These are phyloP conservation scores for Helostoma temminkii DNA, from an alignment of 2,797 vertebrate species.

Conservation along the genomic window DNA sequence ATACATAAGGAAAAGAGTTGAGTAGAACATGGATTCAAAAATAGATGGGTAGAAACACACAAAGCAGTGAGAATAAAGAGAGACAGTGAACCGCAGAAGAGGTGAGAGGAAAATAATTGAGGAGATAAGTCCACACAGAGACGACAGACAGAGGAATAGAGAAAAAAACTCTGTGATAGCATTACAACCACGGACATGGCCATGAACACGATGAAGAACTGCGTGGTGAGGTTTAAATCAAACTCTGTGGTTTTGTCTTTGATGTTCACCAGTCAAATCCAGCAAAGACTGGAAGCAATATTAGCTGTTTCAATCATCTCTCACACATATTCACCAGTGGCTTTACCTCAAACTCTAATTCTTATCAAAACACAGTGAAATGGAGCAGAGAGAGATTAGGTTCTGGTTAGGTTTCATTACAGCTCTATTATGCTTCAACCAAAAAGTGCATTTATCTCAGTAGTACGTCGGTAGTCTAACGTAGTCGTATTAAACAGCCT, in stretches of 20 bases:
- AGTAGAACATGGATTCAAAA: no score
- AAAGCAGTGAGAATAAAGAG: constrained; percentile 14
- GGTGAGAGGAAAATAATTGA: constrained; percentile 9
- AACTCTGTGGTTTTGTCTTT: constrained; percentile 61
- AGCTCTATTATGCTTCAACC: constrained; percentile 25
- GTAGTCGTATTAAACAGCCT: constrained; percentile 49
- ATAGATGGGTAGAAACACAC: not conserved
- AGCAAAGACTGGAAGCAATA: constrained; percentile 50
- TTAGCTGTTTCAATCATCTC: constrained; percentile 48
- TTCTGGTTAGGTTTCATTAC: constrained; percentile 46
- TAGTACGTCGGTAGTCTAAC: constrained; percentile 44
- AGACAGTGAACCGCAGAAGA: constrained; percentile 15
- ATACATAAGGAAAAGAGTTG: not conserved
- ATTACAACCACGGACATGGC: constrained; percentile 56
- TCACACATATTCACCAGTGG: constrained; percentile 22
- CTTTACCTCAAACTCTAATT: constrained; percentile 43
- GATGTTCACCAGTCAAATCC: constrained; percentile 63
- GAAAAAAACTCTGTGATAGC: constrained; percentile 52
- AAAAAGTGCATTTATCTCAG: constrained; percentile 56
- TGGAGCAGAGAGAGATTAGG: constrained; percentile 45
- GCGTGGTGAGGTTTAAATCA: constrained; percentile 57
- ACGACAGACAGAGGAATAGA: constrained; percentile 34
- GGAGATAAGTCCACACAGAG: constrained; percentile 38
- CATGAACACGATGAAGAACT: constrained; percentile 53
- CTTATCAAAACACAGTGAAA: constrained; percentile 54